These are phyloP conservation scores for Pelecanus crispus DNA, from an alignment of 2,113 vertebrate genomes.

Conservation along the genomic window DNA sequence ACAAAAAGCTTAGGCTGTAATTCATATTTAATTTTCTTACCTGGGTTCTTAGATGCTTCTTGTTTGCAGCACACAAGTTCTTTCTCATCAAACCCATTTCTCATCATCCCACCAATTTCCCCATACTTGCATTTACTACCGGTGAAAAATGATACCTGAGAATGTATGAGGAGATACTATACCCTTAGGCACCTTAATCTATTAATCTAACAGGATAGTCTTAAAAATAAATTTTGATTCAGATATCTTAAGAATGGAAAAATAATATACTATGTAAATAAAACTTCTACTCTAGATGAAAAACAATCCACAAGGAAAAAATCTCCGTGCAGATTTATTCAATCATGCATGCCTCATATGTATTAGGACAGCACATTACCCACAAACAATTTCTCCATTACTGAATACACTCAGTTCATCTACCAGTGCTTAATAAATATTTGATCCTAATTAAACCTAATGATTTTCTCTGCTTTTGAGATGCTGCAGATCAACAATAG, in stretches of 20 bases:
- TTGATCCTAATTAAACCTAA: slow-evolving; percentile 75
- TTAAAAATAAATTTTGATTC: slow-evolving; percentile 3
- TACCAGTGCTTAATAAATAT: slow-evolving; percentile 61
- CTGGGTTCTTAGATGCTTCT: not conserved
- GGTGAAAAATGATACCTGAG: not conserved
- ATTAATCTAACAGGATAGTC: not conserved
- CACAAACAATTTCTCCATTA: slow-evolving; percentile 68
- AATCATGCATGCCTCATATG: slow-evolving; percentile 32
- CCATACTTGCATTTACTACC: not conserved
- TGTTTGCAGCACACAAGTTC: not conserved
- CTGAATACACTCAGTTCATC: slow-evolving; percentile 37
- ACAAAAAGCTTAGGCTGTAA: not conserved
- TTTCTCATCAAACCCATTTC: not conserved
- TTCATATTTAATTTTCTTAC: not conserved
- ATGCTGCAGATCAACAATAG: not conserved
- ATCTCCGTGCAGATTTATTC: slow-evolving; percentile 37
- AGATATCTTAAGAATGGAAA: not conserved
- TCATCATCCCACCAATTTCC: not conserved
- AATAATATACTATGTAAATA: not conserved
- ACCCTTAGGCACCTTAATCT: not conserved
- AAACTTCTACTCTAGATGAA: slow-evolving; percentile 28
- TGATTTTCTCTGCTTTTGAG: slow-evolving; percentile 28
- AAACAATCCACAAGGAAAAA: slow-evolving; percentile 20
- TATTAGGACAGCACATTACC: slow-evolving; percentile 62
- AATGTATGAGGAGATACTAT: not conserved